These are phyloP conservation scores for Dynastes hyllus DNA, from an alignment of 2,888 invertebrate genomes.

Conservation along the genomic window DNA sequence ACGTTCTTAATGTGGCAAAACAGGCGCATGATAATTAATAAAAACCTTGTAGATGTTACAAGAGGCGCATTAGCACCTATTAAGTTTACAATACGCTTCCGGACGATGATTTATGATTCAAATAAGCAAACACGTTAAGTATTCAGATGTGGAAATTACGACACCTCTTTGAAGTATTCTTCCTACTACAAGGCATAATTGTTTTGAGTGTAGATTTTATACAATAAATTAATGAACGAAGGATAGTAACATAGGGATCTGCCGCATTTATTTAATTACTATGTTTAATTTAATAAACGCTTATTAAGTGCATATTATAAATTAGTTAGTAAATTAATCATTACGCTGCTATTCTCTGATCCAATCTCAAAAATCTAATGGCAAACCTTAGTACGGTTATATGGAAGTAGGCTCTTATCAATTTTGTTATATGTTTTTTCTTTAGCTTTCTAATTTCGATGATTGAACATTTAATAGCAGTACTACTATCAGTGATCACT, in stretches of 20 bases:
- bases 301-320: background rate
- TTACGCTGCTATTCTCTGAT: too few species aligned
- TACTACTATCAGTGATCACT: background rate
- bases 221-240: background rate
- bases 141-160: slow-evolving; percentile 29
- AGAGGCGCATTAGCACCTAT: slow-evolving; percentile 31
- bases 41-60: slow-evolving; percentile 30
- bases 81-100: slow-evolving; percentile 35
- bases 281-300: background rate
- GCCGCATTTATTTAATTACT: background rate
- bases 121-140: slow-evolving; percentile 6
- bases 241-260: too few species aligned
- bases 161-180: slow-evolving; percentile 5
- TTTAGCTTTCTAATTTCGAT: too few species aligned
- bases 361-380: too few species aligned
- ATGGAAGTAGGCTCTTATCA: too few species aligned
- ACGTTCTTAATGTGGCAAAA: slow-evolving; percentile 19
- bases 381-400: too few species aligned
- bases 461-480: too few species aligned
- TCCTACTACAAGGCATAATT: slow-evolving; percentile 7
- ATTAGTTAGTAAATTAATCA: background rate
- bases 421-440: too few species aligned
- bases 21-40: slow-evolving; percentile 26
- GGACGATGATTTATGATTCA: slow-evolving; percentile 26
- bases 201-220: slow-evolving; percentile 3